phyloP scores from a whole-genome alignment of 2,113 vertebrate species.

The Equus quagga region DNA sequence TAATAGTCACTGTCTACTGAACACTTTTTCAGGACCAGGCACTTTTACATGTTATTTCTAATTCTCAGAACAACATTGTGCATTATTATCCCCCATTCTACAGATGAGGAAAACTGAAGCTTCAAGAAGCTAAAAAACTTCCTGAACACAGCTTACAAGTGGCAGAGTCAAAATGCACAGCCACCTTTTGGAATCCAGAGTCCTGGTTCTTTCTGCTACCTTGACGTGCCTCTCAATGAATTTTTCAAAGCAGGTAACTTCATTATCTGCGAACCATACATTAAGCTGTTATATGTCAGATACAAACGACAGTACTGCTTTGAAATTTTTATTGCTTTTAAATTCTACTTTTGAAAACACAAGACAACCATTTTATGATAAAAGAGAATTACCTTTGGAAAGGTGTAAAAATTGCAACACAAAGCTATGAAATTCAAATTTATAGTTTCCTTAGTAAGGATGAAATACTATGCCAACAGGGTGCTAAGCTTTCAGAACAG shows the following conservation, averaged over 20 bases:
- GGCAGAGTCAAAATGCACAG: not conserved
- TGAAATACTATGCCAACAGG: not conserved
- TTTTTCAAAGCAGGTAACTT: not conserved
- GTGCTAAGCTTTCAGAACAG: not conserved
- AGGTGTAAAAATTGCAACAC: not conserved
- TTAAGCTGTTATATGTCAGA: not conserved
- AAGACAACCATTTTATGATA: not conserved
- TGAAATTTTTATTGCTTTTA: not conserved
- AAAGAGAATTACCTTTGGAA: not conserved
- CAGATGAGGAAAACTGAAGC: conserved; percentile 2
- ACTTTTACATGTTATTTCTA: conserved; percentile 38
- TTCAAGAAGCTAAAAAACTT: conserved; percentile 13
- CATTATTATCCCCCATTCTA: not conserved
- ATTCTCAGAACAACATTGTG: not conserved
- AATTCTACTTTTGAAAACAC: not conserved
- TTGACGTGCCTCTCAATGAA: not conserved
- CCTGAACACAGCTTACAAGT: not conserved
- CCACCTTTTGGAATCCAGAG: not conserved
- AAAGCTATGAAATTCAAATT: conserved; percentile 38
- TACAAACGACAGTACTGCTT: not conserved
- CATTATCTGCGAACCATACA: not conserved
- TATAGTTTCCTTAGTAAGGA: not conserved
- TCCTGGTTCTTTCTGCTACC: not conserved
- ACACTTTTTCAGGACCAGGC: not conserved
- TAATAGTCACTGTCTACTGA: not conserved